Evolutionary conservation across 1,140 invertebrate genomes (phyloP), one percentile per base, ranked within the genome.

Genomic region (Drosophila rhopaloa): DNA sequence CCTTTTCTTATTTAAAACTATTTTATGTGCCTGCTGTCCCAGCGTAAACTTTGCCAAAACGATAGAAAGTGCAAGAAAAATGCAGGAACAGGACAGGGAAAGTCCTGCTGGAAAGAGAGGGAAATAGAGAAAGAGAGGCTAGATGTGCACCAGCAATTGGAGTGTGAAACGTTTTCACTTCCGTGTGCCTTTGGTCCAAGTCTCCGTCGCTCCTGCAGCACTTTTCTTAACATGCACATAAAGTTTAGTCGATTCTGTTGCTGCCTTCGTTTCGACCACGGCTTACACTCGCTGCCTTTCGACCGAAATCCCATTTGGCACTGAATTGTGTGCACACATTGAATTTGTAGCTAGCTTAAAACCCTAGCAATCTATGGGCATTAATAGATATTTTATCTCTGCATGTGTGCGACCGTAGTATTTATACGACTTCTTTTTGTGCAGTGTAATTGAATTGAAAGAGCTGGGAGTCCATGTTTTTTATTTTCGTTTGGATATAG

Each of bases 161-260:
- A 89, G 83, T 89, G 84, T 83, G 80, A 88, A 88, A 88, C 84
- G 83, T 89, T 88, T 88, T 88, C 83, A 84, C 84, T 88, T 88
- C 83, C 84, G 79, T 88, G 79, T 88, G 80, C 50, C 63, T 40
- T 50, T 35, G 61, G 29, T 51, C 46, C 61, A 32, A 40, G 50
- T 10, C 63, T 54, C 37, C 44, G 35, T 16, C 14, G 41, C 70
- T 81, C 70, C 63, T 78, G 62, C 78, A 78, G 79, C 75, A 88
- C 83, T 85, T 82, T 86, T 79, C 79, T 74, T 81, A 86, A 70
- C 82, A 82, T 88, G 61, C 62, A 88, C 82, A 86, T 86, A 86
- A 86, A 86, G 66, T 86, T 88, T 68, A 86, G 70, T 88, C 82
- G 83, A 88, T 86, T 86, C 67, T 65, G 35, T 79, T 62, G 43